Percentiles rank a stretch among this genome's conserved stretches.
These are phyloP conservation scores for Thamnaconus septentrionalis DNA, from an alignment of 2,113 vertebrate genomes.

Conservation along the genomic window DNA sequence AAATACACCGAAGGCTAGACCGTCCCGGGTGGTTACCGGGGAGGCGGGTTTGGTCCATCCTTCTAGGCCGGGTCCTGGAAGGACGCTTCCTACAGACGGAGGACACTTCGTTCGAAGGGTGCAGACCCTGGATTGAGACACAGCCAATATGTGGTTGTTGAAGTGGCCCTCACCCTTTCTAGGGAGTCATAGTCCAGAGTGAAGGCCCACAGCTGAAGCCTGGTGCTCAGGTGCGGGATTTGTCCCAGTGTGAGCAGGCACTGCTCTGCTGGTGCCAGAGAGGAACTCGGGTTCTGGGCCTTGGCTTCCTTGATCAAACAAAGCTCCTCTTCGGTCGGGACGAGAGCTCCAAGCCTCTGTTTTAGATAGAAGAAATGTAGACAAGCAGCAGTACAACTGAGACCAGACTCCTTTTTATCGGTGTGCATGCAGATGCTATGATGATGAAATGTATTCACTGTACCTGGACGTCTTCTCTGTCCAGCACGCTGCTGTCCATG, in stretches of 20 bases:
- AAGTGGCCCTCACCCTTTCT: constrained; percentile 64
- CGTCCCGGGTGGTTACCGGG: too few species aligned
- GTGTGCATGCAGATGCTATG: too few species aligned
- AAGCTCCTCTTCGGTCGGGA: constrained; percentile 77
- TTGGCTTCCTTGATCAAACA: constrained; percentile 69
- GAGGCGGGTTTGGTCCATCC: too few species aligned
- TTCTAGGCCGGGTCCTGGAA: too few species aligned
- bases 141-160: neutral
- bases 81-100: too few species aligned
- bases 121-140: too few species aligned
- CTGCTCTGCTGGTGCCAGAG: constrained; percentile 72
- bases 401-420: too few species aligned
- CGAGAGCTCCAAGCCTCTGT: constrained; percentile 70
- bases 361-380: neutral
- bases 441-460: neutral
- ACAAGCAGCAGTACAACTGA: too few species aligned
- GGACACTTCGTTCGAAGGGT: too few species aligned
- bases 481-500: constrained; percentile 79
- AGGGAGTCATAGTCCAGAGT: constrained; percentile 76
- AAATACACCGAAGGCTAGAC: too few species aligned
- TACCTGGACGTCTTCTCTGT: constrained; percentile 78
- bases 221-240: constrained; percentile 65
- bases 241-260: constrained; percentile 73
- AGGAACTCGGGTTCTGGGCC: constrained; percentile 40
- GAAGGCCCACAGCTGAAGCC: constrained; percentile 79